Conservation (phyloP, 37 sponge, comb jelly and placozoan genomes). For the Beroe ovata region DNA sequence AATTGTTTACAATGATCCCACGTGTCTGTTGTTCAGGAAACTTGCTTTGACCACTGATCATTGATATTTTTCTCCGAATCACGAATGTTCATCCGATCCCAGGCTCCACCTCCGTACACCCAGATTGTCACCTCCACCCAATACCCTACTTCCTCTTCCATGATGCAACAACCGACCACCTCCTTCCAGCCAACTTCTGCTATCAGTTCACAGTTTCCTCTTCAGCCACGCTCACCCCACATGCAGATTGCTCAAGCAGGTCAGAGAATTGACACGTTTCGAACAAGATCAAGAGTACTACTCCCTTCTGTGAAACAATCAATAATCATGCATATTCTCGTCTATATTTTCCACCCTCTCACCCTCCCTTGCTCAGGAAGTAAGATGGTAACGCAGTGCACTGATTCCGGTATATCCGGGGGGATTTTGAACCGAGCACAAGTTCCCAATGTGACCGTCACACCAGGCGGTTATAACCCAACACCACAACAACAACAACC, state of each 20-base stretch:
- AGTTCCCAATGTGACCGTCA: constrained; percentile 54
- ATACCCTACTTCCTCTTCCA: not conserved
- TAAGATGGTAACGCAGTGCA: constrained; percentile 25
- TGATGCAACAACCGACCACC: not conserved
- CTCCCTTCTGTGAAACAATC: no score
- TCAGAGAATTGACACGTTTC: no score
- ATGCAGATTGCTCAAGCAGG: constrained; percentile 64
- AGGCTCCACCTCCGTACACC: constrained; percentile 46
- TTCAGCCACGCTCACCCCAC: constrained; percentile 57
- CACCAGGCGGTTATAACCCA: not conserved
- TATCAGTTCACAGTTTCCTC: not conserved
- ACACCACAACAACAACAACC: no score
- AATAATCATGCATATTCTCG: no score
- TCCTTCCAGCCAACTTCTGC: not conserved
- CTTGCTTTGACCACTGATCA: no score
- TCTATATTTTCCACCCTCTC: not conserved
- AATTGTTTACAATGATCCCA: no score
- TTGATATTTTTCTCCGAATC: no score
- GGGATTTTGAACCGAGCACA: constrained; percentile 38
- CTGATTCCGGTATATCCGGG: constrained; percentile 19
- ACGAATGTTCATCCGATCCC: no score
- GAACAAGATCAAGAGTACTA: no score
- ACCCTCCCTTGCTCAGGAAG: constrained; percentile 6
- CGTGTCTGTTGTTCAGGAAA: no score
- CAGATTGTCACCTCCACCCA: constrained; percentile 3